Evolutionary conservation across 2,797 vertebrate species (phyloP).

Genomic region (Spinibarbus caldwelli): DNA sequence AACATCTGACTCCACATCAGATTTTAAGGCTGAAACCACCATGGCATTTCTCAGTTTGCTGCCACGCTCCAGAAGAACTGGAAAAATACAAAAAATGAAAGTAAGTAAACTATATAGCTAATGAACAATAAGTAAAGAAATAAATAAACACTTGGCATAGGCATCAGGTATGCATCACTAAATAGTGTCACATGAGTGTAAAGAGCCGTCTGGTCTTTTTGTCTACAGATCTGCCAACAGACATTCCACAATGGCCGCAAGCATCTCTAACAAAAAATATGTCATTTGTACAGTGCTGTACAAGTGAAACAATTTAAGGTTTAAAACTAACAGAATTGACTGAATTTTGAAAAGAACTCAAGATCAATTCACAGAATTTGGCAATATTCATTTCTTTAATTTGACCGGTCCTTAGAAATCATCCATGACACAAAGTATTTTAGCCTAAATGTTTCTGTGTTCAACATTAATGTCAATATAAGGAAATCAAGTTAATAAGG

Average conservation of each 20-base stretch:
- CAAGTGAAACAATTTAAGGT: not conserved
- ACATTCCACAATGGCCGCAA: not conserved
- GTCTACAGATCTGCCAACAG: too few relatives aligned
- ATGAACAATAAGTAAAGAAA: too few relatives aligned
- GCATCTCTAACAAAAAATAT: not conserved
- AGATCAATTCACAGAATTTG: not conserved
- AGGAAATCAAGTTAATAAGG: not conserved
- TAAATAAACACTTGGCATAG: not conserved
- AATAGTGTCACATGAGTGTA: not conserved
- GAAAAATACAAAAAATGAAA: constrained; percentile 23
- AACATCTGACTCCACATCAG: constrained; percentile 73
- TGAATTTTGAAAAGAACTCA: not conserved
- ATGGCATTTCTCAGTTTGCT: constrained; percentile 92
- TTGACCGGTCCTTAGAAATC: not conserved
- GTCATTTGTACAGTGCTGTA: not conserved
- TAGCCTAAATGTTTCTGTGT: too few relatives aligned
- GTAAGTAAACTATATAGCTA: too few relatives aligned
- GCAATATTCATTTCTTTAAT: not conserved
- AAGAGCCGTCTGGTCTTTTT: not conserved
- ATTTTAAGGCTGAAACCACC: constrained; percentile 86
- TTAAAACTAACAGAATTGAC: not conserved
- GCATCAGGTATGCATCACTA: not conserved
- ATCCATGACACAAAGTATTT: too few relatives aligned
- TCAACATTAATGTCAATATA: not conserved
- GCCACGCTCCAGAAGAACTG: constrained; percentile 92